phyloP scores from a whole-genome alignment of 1,140 invertebrate species.

The Oreohelix idahoensis region DNA sequence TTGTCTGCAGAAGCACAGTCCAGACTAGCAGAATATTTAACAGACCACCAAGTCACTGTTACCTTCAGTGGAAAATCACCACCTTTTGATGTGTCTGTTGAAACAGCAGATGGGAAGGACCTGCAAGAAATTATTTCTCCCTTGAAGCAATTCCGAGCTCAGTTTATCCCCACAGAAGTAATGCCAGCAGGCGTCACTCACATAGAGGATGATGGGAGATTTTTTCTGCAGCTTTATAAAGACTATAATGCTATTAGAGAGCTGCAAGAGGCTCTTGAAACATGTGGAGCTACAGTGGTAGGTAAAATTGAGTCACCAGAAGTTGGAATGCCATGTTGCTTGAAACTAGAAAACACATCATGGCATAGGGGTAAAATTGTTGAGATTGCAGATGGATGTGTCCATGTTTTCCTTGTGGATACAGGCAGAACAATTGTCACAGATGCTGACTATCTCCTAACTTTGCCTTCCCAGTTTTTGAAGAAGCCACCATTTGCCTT shows the following conservation, averaged over 20 bases:
- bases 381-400: constrained; percentile 51
- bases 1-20: constrained; percentile 36
- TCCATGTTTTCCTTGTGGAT: constrained; percentile 81
- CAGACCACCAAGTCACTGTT: constrained; percentile 53
- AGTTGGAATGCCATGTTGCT: constrained; percentile 80
- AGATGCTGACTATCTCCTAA: neutral
- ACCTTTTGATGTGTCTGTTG: constrained; percentile 44
- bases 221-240: constrained; percentile 73
- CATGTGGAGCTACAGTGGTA: constrained; percentile 9
- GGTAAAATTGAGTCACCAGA: constrained; percentile 34
- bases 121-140: constrained; percentile 38
- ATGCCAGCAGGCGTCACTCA: constrained; percentile 53
- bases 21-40: constrained; percentile 48
- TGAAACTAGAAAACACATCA: constrained; percentile 78
- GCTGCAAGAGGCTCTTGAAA: constrained; percentile 42
- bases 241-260: constrained; percentile 75
- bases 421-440: constrained; percentile 82
- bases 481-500: constrained; percentile 52
- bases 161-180: constrained; percentile 39
- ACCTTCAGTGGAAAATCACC: constrained; percentile 41
- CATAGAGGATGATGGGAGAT: constrained; percentile 67
- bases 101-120: constrained; percentile 45
- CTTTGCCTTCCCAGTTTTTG: constrained; percentile 47
- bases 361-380: constrained; percentile 83
- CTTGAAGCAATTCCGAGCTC: neutral